A percentile compares a stretch with the other conserved stretches of the same genome.
These are phyloP conservation scores for Chrysolina americana DNA, from an alignment of 2,888 invertebrate genomes.

Conservation along the genomic window DNA sequence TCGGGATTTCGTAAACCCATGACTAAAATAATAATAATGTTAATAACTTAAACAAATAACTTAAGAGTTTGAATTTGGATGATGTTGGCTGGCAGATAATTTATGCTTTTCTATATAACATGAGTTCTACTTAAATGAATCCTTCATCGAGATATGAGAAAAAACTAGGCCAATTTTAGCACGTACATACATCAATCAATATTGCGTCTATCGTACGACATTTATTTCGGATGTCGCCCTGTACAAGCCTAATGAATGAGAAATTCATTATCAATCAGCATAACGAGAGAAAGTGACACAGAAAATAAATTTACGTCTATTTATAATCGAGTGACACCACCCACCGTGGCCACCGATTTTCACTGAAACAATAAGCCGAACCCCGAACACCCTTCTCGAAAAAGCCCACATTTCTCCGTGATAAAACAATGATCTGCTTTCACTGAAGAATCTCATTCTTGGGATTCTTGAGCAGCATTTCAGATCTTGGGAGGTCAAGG, in stretches of 20 bases:
- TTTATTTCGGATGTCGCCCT: neutral
- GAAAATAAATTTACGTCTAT: constrained; percentile 8
- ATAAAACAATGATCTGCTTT: constrained; percentile 22
- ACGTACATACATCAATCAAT: neutral
- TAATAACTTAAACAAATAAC: too few relatives aligned
- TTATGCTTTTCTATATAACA: too few relatives aligned
- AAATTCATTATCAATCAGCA: constrained; percentile 17
- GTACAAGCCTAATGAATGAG: constrained; percentile 25
- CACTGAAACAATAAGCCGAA: constrained; percentile 16
- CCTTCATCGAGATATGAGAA: too few relatives aligned
- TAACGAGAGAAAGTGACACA: constrained; percentile 30
- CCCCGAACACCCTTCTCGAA: neutral
- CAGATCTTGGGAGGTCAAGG: constrained; percentile 56
- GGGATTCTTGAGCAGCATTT: constrained; percentile 49
- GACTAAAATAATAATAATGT: too few relatives aligned
- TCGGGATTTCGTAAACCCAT: too few relatives aligned
- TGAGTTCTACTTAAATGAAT: too few relatives aligned
- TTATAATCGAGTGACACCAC: constrained; percentile 12
- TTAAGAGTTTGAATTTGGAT: too few relatives aligned
- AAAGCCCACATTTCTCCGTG: constrained; percentile 7
- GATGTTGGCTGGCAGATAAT: too few relatives aligned
- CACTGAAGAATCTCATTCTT: constrained; percentile 33
- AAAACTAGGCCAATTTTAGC: too few relatives aligned
- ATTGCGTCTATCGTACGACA: neutral
- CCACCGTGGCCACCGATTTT: neutral